phyloP scores from a whole-genome alignment of 1,140 invertebrate species.

The Pachypeltis micranthus region DNA sequence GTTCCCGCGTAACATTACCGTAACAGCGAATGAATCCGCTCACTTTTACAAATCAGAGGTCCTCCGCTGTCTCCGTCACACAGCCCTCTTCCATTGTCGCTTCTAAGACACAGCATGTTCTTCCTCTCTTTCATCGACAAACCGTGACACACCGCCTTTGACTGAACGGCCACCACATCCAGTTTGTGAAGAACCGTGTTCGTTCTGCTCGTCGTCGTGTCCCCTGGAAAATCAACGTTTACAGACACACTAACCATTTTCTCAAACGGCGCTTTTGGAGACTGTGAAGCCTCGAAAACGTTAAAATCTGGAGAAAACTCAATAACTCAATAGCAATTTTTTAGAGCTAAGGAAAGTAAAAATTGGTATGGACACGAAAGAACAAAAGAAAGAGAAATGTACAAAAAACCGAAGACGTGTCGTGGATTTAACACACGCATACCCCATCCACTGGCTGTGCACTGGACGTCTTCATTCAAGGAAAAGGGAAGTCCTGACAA shows the following conservation, averaged over 20 bases:
- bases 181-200: conserved; percentile 22
- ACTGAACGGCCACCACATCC: conserved; percentile 20
- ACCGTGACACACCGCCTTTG: conserved; percentile 21
- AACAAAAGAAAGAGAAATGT: too few species aligned
- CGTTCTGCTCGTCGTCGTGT: conserved; percentile 16
- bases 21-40: too few species aligned
- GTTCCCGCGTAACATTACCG: too few species aligned
- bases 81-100: conserved; percentile 22
- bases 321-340: background rate
- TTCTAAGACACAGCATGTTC: conserved; percentile 24
- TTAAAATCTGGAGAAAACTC: too few species aligned
- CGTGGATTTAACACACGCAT: too few species aligned
- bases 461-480: conserved; percentile 14
- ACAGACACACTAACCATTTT: too few species aligned
- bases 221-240: conserved; percentile 17
- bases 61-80: conserved; percentile 24
- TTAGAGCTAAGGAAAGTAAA: background rate
- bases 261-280: too few species aligned
- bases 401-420: too few species aligned
- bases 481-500: conserved; percentile 20
- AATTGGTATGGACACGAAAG: too few species aligned
- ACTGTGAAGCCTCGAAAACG: background rate
- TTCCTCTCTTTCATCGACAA: conserved; percentile 20
- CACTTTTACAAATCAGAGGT: conserved; percentile 23
- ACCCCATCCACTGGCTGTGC: conserved; percentile 25